Evolutionary conservation across 2,797 vertebrate species (phyloP).

Genomic region (Amblyopsis hoosieri): DNA sequence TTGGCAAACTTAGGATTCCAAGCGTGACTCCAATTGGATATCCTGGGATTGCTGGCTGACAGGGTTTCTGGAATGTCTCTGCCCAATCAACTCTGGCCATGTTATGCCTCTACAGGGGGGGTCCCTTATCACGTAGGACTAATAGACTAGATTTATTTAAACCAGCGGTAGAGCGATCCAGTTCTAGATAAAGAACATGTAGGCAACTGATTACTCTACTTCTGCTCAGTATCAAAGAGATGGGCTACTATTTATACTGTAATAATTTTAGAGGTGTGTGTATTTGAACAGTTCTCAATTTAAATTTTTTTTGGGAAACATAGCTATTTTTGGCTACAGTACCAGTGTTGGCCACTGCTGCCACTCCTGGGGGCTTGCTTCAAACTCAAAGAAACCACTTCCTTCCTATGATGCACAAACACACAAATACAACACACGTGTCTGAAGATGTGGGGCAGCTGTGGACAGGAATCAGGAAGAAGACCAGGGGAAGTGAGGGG

Average conservation of each 20-base stretch:
- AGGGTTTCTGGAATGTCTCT: conserved; percentile 47
- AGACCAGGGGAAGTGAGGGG: conserved; percentile 61
- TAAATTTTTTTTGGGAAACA: too few relatives aligned
- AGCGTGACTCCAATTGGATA: not conserved
- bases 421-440: conserved; percentile 3
- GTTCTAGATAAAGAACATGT: conserved; percentile 7
- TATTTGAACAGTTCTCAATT: too few relatives aligned
- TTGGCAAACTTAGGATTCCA: conserved; percentile 46
- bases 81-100: conserved; percentile 4
- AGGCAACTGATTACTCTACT: not conserved
- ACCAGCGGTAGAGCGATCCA: not conserved
- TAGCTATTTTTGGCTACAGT: too few relatives aligned
- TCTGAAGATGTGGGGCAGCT: conserved; percentile 58
- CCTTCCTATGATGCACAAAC: conserved; percentile 28
- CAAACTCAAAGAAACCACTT: conserved; percentile 47
- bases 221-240: too few relatives aligned
- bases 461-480: conserved; percentile 65
- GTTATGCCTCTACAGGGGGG: not conserved
- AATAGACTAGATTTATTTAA: conserved; percentile 32
- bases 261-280: too few relatives aligned
- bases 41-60: conserved; percentile 32
- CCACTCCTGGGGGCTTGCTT: conserved; percentile 4
- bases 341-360: too few relatives aligned
- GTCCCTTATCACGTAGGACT: conserved; percentile 27
- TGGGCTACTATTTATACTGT: too few relatives aligned